phyloP scores from a whole-genome alignment of 2,797 vertebrate genomes.

The Schizopygopsis pylzovi region DNA sequence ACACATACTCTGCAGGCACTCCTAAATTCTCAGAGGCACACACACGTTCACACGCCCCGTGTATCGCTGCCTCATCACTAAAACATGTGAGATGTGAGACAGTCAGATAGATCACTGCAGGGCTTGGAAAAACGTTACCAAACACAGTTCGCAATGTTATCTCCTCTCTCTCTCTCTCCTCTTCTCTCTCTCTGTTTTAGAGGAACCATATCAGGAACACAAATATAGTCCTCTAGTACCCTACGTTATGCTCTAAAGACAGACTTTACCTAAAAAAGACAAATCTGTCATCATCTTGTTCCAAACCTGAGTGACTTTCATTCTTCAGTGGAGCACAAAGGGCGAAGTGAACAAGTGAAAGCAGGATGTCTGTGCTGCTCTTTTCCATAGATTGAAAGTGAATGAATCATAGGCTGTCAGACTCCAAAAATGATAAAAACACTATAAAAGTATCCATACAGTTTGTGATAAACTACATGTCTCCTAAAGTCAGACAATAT shows the following conservation, averaged over 20 bases:
- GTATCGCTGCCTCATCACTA: constrained; percentile 64
- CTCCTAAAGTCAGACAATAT: background rate
- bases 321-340: background rate
- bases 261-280: constrained; percentile 1
- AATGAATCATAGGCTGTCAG: background rate
- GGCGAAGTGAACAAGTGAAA: background rate
- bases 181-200: constrained; percentile 17
- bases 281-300: background rate
- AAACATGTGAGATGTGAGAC: constrained; percentile 59
- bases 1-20: constrained; percentile 19
- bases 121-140: constrained; percentile 51
- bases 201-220: constrained; percentile 16
- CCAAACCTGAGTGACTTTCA: background rate
- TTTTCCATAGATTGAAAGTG: background rate
- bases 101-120: constrained; percentile 50
- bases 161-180: background rate
- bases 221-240: constrained; percentile 6
- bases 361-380: background rate
- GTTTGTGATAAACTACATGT: background rate
- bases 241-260: background rate
- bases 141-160: constrained; percentile 47
- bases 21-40: constrained; percentile 44
- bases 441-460: background rate
- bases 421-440: background rate
- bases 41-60: constrained; percentile 35